Conservation (phyloP, 2,797 vertebrate genomes). For the Masticophis lateralis region DNA sequence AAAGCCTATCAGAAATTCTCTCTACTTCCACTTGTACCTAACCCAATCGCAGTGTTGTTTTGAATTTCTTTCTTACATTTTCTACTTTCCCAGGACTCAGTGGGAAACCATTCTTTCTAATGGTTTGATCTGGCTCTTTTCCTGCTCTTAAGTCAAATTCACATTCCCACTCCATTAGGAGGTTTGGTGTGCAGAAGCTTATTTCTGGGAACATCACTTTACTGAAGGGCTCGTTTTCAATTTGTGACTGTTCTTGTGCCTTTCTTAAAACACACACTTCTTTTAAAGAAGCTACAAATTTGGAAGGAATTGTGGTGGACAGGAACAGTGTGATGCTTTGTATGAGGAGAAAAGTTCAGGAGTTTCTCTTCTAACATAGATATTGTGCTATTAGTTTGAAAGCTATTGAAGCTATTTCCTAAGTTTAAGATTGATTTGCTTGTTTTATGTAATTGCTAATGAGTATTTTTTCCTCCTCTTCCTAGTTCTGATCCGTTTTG, state of each 20-base stretch:
- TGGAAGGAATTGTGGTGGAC: not conserved
- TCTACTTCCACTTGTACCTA: not conserved
- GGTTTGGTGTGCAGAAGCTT: not conserved
- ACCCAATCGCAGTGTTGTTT: not conserved
- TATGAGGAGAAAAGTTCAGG: not conserved
- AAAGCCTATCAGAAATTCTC: not conserved
- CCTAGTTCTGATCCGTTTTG: slow-evolving; percentile 86
- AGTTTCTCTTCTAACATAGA: not conserved
- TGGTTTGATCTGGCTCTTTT: not conserved
- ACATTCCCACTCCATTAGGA: not conserved
- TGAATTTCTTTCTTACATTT: not conserved
- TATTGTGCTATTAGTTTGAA: not conserved
- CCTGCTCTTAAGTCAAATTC: not conserved
- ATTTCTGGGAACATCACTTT: not conserved
- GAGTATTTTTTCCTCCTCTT: not conserved
- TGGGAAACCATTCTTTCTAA: not conserved
- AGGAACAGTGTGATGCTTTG: not conserved
- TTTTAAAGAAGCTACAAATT: not conserved
- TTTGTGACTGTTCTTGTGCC: not conserved
- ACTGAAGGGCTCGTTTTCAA: not conserved
- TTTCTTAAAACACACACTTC: not conserved
- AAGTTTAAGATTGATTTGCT: not conserved
- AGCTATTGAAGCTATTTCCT: not conserved
- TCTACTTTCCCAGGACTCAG: not conserved
- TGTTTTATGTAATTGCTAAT: not conserved